Evolutionary conservation across 37 sponge, comb jelly and placozoan species (phyloP), one percentile per base, ranked within the genome.

Genomic region (Beroe forskalii): DNA sequence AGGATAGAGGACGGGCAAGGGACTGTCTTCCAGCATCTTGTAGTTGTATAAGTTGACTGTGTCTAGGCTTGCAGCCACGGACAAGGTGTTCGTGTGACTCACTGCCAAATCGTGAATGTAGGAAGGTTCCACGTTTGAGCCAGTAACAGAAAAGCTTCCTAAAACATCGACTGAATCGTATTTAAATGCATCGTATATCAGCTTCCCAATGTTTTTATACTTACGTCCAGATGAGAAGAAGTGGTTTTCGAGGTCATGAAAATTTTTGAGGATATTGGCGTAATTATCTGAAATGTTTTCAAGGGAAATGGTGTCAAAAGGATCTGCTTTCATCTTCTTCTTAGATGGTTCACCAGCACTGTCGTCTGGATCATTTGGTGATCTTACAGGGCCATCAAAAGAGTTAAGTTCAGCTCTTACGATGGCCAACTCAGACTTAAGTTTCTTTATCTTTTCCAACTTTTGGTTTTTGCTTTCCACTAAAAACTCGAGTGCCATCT

Each of bases 401-500:
- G 72, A 3, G 12, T 14, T 1, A 69, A 69, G 28, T 69, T 69
- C 72, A 28, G 27, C 4, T 69, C 32, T 31, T 36, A 69, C 38
- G 25, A 41, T 2, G 27, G 28, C n/a, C 55, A 80, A 41, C 55
- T 80, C 86, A 41, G 86, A 8, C 86, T 80, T 80, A 43, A 80
- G 86, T 38, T 43, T 80, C 20, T 80, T 25, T 3, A 80, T 14
- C 86, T 44, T 41, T 28, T 33, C 30, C 31, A 80, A 27, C 55
- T 80, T 80, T 25, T 80, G 86, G 28, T 27, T 41, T 41, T 24
- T 41, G 40, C 86, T 33, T 43, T 80, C 86, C 14, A 38, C 23
- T 24, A 80, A 25, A 25, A 80, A 80, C 86, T 80, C 86, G 14
- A 80, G 86, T 24, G 86, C 44, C 55, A 80, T 41, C 31, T 80